These are phyloP conservation scores for Coregonus sp. DNA, from an alignment of 2,797 vertebrate genomes.

Conservation along the genomic window DNA sequence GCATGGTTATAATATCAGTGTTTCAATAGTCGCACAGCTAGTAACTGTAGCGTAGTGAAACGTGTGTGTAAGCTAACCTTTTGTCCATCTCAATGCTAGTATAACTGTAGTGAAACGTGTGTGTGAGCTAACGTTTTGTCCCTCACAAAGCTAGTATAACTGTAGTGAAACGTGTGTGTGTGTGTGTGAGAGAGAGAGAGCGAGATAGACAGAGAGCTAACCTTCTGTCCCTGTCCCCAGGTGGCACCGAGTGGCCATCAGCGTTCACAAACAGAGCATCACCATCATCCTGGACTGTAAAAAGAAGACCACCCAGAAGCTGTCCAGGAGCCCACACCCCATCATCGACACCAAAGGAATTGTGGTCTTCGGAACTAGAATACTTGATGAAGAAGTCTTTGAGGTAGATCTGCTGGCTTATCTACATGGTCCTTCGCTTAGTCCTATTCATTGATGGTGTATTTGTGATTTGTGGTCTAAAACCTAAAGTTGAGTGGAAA, in stretches of 20 bases:
- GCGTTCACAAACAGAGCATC: conserved; percentile 91
- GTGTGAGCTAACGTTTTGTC: too few species aligned
- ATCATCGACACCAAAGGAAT: conserved; percentile 95
- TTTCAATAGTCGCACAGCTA: too few species aligned
- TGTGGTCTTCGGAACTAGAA: conserved; percentile 94
- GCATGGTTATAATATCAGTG: too few species aligned
- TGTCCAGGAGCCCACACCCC: conserved; percentile 85
- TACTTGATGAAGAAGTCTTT: conserved; percentile 97
- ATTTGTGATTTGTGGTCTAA: neutral
- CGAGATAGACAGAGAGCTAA: neutral
- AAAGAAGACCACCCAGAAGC: conserved; percentile 86
- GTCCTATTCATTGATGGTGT: neutral
- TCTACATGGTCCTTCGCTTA: neutral
- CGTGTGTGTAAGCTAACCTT: too few species aligned
- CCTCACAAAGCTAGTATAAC: neutral
- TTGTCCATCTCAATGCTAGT: too few species aligned
- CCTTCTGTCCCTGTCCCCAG: conserved; percentile 66
- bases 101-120: neutral
- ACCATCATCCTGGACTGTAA: conserved; percentile 95
- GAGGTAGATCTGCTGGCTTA: conserved; percentile 79
- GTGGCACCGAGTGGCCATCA: conserved; percentile 96
- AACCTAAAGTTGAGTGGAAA: neutral
- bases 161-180: neutral
- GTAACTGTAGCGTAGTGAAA: too few species aligned
- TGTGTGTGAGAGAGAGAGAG: neutral